phyloP scores from a whole-genome alignment of 2,888 invertebrate genomes.

The Apoderus coryli region DNA sequence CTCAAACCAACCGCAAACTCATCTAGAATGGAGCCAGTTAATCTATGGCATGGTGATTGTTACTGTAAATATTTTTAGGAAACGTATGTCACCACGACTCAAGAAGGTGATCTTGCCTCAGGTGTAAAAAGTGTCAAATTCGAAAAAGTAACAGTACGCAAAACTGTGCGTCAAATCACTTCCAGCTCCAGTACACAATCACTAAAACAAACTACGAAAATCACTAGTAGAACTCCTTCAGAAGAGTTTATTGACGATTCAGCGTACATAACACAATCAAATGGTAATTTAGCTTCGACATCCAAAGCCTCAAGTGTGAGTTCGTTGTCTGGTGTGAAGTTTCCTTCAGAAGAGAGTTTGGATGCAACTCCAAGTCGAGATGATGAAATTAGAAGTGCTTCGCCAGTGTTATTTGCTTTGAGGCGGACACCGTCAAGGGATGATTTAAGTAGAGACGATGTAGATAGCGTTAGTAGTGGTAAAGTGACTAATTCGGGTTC shows the following conservation, averaged over 20 bases:
- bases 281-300: constrained; percentile 28
- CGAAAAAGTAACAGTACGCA: constrained; percentile 52
- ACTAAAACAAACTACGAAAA: constrained; percentile 17
- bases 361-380: constrained; percentile 34
- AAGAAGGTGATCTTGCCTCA: constrained; percentile 49
- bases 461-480: constrained; percentile 31
- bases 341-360: constrained; percentile 40
- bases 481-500: constrained; percentile 30
- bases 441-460: constrained; percentile 24
- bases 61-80: constrained; percentile 36
- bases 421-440: constrained; percentile 15
- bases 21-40: too few relatives aligned
- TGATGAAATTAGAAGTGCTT: constrained; percentile 20
- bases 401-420: too few relatives aligned
- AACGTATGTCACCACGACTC: constrained; percentile 37
- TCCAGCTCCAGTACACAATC: constrained; percentile 24
- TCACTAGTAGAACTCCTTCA: constrained; percentile 37
- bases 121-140: constrained; percentile 55
- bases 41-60: too few relatives aligned
- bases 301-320: constrained; percentile 39
- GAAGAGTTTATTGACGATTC: constrained; percentile 41
- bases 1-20: too few relatives aligned
- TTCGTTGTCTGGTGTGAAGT: constrained; percentile 35
- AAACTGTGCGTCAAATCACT: constrained; percentile 43
- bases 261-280: constrained; percentile 42